Evolutionary conservation across 2,113 vertebrate species (phyloP), one percentile per base, ranked within the genome.

Genomic region (Gopherus flavomarginatus): DNA sequence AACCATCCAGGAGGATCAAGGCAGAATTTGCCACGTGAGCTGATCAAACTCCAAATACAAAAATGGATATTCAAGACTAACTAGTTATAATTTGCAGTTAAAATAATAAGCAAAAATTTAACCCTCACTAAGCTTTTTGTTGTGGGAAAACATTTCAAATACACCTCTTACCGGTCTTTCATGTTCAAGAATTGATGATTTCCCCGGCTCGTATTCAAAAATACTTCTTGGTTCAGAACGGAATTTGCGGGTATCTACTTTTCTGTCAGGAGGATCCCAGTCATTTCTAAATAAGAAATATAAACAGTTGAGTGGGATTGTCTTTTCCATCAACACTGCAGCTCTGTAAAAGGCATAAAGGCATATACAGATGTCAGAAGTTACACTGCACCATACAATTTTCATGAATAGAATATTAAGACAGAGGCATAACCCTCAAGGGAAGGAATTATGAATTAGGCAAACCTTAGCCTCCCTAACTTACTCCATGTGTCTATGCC

Each of bases 171-270:
- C 99, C 96, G 99, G 99, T 98, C 99, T 98, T 96, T 99, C 99
- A 1, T 99, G 99, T 83, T 99, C 99, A 90, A 99, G 98, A 96
- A 99, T 99, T 3, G 99, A 99, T 6, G 99, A 99, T 96, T 99
- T 99, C 80, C 99, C 99, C 0, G 99, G 99, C 96, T 99, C 99
- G 7, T 99, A 99, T 75, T 99, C 99, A 98, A 99, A 99, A 97
- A 99, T 99, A 95, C 99, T 99, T 97, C 99, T 99, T 31, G 99
- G 99, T 94, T 99, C 99, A 5, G 99, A 99, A 0, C 99, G 99
- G 94, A 99, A 99, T 97, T 98, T 99, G 69, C 99, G 98, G 5
- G 99, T 99, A 93, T 99, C 99, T 44, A 99, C 99, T 97, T 99
- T 99, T 95, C 99, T 99, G 97, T 99, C 99, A 5, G 99, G 99